Conservation (phyloP, 1,140 invertebrate species). For the Lepidurus apus region DNA sequence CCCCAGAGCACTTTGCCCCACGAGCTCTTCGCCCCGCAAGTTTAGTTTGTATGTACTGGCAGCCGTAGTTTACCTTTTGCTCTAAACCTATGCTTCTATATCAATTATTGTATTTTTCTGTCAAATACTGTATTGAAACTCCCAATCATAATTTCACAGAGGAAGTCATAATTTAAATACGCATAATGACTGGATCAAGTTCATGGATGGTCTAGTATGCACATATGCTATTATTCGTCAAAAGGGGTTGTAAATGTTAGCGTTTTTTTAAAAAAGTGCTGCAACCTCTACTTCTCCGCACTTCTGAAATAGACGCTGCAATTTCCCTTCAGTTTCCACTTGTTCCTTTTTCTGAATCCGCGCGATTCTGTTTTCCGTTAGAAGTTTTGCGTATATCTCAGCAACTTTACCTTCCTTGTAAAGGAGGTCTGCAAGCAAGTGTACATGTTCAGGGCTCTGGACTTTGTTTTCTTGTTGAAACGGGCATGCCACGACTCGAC, state of each 20-base stretch:
- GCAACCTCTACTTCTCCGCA: not conserved
- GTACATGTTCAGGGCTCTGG: too few species aligned
- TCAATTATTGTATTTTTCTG: not conserved
- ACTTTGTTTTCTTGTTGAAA: too few species aligned
- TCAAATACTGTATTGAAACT: not conserved
- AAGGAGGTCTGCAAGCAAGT: too few species aligned
- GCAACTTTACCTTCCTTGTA: too few species aligned
- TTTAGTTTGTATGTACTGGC: not conserved
- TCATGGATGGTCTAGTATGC: not conserved
- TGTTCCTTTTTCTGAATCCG: too few species aligned
- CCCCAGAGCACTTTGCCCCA: not conserved
- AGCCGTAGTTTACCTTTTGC: not conserved
- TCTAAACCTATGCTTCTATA: not conserved
- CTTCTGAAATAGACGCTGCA: not conserved
- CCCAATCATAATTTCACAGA: not conserved
- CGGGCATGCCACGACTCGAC: too few species aligned
- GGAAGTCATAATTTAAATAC: not conserved
- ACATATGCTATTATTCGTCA: not conserved
- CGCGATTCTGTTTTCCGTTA: too few species aligned
- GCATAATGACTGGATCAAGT: not conserved
- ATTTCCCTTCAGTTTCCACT: not conserved
- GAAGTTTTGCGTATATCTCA: too few species aligned
- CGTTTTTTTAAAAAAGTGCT: not conserved
- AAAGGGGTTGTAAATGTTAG: not conserved
- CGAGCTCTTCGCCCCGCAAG: not conserved